These are phyloP conservation scores for Phasia obesa DNA, from an alignment of 2,888 invertebrate genomes.

Conservation along the genomic window DNA sequence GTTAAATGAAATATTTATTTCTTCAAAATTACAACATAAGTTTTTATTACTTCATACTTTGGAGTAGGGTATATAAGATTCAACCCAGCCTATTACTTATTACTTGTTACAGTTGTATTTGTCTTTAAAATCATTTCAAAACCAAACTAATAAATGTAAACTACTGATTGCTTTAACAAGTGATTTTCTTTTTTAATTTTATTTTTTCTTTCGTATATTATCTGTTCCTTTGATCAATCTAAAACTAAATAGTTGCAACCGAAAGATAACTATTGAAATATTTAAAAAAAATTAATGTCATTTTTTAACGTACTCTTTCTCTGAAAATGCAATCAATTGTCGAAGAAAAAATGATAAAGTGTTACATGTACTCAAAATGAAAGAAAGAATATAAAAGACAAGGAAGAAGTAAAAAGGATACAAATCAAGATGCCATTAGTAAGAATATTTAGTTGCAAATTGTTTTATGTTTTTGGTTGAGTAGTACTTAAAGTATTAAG, in stretches of 20 bases:
- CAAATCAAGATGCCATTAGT: conserved; percentile 58
- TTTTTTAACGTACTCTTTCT: neutral
- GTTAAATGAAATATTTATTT: too few relatives aligned
- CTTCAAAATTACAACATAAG: too few relatives aligned
- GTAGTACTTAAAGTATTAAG: neutral
- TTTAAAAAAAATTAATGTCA: neutral
- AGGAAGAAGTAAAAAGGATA: conserved; percentile 39
- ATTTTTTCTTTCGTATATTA: too few relatives aligned
- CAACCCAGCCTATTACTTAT: too few relatives aligned
- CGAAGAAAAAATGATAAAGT: conserved; percentile 49
- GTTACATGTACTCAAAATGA: neutral
- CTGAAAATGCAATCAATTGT: conserved; percentile 27
- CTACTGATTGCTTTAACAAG: conserved; percentile 1
- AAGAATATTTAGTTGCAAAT: conserved; percentile 36
- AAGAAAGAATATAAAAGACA: conserved; percentile 1
- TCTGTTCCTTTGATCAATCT: too few relatives aligned
- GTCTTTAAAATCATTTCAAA: too few relatives aligned
- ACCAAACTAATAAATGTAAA: neutral
- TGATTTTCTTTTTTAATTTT: neutral
- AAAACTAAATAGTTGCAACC: too few relatives aligned
- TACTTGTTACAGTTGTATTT: too few relatives aligned
- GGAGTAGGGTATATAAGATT: too few relatives aligned
- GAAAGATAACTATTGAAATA: neutral
- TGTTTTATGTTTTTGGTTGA: conserved; percentile 38
- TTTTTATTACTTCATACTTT: too few relatives aligned